Evolutionary conservation across 2,113 vertebrate genomes (phyloP).

Genomic region (Cavia aperea): DNA sequence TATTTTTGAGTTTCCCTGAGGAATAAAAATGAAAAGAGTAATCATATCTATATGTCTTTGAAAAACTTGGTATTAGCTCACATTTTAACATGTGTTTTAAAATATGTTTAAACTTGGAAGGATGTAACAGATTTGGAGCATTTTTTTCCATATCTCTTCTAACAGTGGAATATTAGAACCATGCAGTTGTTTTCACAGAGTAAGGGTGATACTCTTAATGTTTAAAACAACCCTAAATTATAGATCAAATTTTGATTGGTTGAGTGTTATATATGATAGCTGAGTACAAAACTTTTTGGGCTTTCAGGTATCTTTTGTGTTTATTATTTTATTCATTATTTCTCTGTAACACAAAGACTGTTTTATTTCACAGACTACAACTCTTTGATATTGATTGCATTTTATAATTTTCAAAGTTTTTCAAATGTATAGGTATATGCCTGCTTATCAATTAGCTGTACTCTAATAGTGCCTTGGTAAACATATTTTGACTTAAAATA

Average conservation of each 20-base stretch:
- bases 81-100: slow-evolving; percentile 26
- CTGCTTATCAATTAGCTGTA: background rate
- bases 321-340: background rate
- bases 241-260: background rate
- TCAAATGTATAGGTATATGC: background rate
- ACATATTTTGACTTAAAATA: slow-evolving; percentile 18
- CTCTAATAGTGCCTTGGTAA: background rate
- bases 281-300: background rate
- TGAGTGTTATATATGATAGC: background rate
- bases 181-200: slow-evolving; percentile 27
- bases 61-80: slow-evolving; percentile 11
- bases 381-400: background rate
- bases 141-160: background rate
- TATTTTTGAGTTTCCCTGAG: background rate
- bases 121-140: background rate
- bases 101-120: background rate
- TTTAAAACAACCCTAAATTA: background rate
- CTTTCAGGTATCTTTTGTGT: slow-evolving; percentile 17
- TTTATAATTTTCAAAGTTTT: background rate
- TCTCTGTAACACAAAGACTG: background rate
- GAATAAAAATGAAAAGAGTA: background rate
- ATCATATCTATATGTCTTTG: background rate
- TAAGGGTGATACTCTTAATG: background rate
- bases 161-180: background rate
- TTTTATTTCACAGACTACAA: background rate